phyloP scores from a whole-genome alignment of 2,888 invertebrate genomes.

The Galerucella calmariensis region DNA sequence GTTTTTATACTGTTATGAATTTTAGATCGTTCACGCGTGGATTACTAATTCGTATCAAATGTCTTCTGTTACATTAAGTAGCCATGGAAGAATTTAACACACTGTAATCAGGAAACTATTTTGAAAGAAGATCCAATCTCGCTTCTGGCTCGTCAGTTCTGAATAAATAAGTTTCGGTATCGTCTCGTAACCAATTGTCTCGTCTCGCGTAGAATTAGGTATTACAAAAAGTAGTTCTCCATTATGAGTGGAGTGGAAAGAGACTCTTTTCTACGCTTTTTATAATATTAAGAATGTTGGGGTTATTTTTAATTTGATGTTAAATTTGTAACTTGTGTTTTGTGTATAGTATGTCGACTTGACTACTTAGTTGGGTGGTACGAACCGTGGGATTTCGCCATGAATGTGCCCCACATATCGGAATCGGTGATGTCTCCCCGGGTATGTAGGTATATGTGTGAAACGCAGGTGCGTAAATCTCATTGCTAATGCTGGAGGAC shows the following conservation, averaged over 20 bases:
- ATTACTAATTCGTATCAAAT: conserved; percentile 11
- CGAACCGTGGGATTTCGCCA: conserved; percentile 29
- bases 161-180: too few species aligned
- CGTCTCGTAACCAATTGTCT: too few species aligned
- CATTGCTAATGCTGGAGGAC: conserved; percentile 48
- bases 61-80: conserved; percentile 5
- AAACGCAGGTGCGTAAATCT: conserved; percentile 44
- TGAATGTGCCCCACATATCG: conserved; percentile 24
- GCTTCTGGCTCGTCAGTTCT: too few species aligned
- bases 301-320: neutral
- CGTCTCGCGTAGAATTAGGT: too few species aligned
- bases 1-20: conserved; percentile 21
- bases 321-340: neutral
- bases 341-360: neutral
- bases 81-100: conserved; percentile 8
- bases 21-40: conserved; percentile 14
- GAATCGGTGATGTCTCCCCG: conserved; percentile 28
- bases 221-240: too few species aligned
- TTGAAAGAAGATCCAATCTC: neutral
- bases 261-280: too few species aligned
- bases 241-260: too few species aligned
- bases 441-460: conserved; percentile 26
- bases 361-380: conserved; percentile 20
- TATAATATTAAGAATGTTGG: too few species aligned
- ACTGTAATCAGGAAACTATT: neutral